These are phyloP conservation scores for Microdon myrmicae DNA, from an alignment of 2,888 invertebrate species.

Conservation along the genomic window DNA sequence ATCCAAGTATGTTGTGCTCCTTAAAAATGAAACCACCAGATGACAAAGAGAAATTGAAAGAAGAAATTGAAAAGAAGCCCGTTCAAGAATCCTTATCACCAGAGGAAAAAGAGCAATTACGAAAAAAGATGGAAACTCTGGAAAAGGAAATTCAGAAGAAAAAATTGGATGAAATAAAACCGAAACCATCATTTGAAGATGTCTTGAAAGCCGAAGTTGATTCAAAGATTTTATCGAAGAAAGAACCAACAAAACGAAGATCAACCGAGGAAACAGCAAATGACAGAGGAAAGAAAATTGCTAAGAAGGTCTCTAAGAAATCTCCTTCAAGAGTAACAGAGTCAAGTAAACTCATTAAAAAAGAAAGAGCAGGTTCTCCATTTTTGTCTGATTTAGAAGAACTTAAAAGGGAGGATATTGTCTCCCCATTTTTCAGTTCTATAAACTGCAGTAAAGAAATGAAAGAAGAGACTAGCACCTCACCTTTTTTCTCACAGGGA, in stretches of 20 bases:
- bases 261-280: neutral
- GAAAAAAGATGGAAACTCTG: slow-evolving; percentile 22
- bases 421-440: no score
- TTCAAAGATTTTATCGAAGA: neutral
- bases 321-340: no score
- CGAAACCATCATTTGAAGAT: slow-evolving; percentile 25
- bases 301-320: no score
- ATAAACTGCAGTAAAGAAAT: no score
- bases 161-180: slow-evolving; percentile 13
- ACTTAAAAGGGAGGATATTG: no score
- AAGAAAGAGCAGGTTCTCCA: slow-evolving; percentile 7
- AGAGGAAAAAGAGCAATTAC: slow-evolving; percentile 56
- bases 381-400: slow-evolving; percentile 17
- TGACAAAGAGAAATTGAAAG: slow-evolving; percentile 2
- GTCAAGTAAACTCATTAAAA: slow-evolving; percentile 14
- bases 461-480: no score
- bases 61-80: slow-evolving; percentile 28
- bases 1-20: slow-evolving; percentile 72
- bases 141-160: slow-evolving; percentile 17
- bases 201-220: slow-evolving; percentile 18
- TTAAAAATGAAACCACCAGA: slow-evolving; percentile 66
- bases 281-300: no score
- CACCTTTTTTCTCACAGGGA: no score
- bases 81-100: slow-evolving; percentile 42
- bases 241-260: neutral